These are phyloP conservation scores for Cosmia trapezina DNA, from an alignment of 2,888 invertebrate genomes.

Conservation along the genomic window DNA sequence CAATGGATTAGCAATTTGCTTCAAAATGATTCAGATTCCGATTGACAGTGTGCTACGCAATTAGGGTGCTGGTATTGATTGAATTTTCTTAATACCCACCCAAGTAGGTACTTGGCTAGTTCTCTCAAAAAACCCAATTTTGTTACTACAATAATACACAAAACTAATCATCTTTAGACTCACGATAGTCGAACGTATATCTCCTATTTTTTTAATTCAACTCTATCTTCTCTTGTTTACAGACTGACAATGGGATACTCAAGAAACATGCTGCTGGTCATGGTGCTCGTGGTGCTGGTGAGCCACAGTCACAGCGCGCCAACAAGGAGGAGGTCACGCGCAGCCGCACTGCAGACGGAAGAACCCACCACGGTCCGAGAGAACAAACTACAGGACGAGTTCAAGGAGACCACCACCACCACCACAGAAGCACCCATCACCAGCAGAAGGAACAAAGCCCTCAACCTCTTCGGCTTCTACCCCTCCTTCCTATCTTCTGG, in stretches of 20 bases:
- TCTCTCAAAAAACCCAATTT: too few relatives aligned
- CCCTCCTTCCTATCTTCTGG: constrained; percentile 87
- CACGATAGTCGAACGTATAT: background rate
- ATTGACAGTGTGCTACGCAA: too few relatives aligned
- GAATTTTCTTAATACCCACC: background rate
- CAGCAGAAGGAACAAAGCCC: constrained; percentile 87
- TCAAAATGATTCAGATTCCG: too few relatives aligned
- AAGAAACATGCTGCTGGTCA: constrained; percentile 72
- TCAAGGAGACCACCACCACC: constrained; percentile 79
- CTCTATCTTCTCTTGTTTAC: constrained; percentile 69
- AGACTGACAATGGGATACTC: constrained; percentile 80
- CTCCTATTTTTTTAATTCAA: background rate
- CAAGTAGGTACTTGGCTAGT: too few relatives aligned
- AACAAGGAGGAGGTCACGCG: constrained; percentile 82
- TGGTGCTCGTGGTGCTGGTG: constrained; percentile 76
- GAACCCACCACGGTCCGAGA: constrained; percentile 72
- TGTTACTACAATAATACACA: too few relatives aligned
- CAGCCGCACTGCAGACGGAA: constrained; percentile 73
- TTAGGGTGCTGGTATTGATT: background rate
- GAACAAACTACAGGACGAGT: constrained; percentile 83
- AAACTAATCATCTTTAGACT: too few relatives aligned
- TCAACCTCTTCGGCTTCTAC: constrained; percentile 88
- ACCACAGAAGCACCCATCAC: constrained; percentile 76
- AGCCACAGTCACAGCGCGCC: constrained; percentile 79
- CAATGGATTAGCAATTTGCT: too few relatives aligned